Evolutionary conservation across 2,888 invertebrate genomes (phyloP).

Genomic region (Iphiclides podalirius): DNA sequence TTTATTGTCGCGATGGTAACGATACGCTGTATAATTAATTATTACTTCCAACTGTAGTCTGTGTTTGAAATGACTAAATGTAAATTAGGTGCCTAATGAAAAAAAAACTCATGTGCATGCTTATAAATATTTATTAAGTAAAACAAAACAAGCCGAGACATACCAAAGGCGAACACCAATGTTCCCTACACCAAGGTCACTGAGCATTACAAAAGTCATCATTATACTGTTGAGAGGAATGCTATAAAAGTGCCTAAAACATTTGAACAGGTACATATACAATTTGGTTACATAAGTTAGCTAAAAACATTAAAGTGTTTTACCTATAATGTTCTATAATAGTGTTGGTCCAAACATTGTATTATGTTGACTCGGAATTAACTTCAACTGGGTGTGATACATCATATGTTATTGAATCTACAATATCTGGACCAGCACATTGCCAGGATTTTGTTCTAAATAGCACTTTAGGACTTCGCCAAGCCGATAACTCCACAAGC

Average conservation of each 20-base stretch:
- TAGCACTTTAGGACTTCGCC: constrained; percentile 44
- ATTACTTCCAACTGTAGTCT: too few species aligned
- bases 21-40: too few species aligned
- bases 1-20: too few species aligned
- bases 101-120: constrained; percentile 2
- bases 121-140: constrained; percentile 31
- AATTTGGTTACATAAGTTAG: not conserved
- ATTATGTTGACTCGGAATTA: too few species aligned
- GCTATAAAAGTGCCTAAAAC: constrained; percentile 27
- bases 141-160: constrained; percentile 32
- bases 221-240: constrained; percentile 29
- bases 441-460: not conserved
- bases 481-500: constrained; percentile 95
- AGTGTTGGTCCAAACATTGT: too few species aligned
- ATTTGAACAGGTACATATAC: constrained; percentile 37
- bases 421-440: constrained; percentile 11
- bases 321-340: too few species aligned
- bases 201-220: constrained; percentile 37
- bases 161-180: constrained; percentile 26
- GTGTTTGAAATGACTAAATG: too few species aligned
- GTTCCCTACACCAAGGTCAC: constrained; percentile 49
- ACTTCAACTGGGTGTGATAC: too few species aligned
- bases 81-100: too few species aligned
- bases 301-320: too few species aligned
- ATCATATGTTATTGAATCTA: too few species aligned